Evolutionary conservation across 2,888 invertebrate species (phyloP).

Genomic region (Clistopyga incitator): DNA sequence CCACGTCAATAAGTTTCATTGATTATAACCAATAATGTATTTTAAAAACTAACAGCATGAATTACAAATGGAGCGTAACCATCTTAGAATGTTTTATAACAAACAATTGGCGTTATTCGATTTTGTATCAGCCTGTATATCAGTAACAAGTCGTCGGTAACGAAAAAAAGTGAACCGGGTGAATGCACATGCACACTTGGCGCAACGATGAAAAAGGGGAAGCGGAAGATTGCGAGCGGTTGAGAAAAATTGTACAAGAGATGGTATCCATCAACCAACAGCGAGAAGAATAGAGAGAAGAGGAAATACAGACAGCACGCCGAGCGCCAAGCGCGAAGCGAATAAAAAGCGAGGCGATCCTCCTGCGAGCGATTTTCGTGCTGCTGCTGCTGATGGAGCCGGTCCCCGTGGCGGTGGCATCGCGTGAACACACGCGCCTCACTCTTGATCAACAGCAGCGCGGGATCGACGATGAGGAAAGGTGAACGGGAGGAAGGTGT

Average conservation of each 20-base stretch:
- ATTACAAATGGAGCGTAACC: too few species aligned
- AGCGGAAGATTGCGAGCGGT: constrained; percentile 40
- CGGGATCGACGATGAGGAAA: constrained; percentile 50
- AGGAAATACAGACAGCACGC: constrained; percentile 45
- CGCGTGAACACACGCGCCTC: constrained; percentile 66
- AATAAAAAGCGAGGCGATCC: constrained; percentile 54
- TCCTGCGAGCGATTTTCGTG: constrained; percentile 26
- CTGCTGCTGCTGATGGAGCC: constrained; percentile 13
- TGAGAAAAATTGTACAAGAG: constrained; percentile 33
- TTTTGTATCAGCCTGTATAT: constrained; percentile 16
- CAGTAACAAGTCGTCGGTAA: not conserved
- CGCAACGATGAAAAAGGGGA: constrained; percentile 47
- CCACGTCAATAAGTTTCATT: too few species aligned
- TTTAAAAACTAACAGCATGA: too few species aligned
- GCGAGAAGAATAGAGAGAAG: constrained; percentile 25
- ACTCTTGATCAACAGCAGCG: constrained; percentile 49
- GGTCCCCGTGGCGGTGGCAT: constrained; percentile 50
- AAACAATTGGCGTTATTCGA: not conserved
- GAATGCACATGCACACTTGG: constrained; percentile 6
- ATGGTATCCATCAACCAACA: constrained; percentile 21
- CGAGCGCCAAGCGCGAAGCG: constrained; percentile 39
- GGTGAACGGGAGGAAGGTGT: constrained; percentile 59
- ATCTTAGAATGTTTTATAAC: not conserved
- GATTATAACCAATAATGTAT: too few species aligned
- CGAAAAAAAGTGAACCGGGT: constrained; percentile 19